phyloP scores from a whole-genome alignment of 64 coral and sea anemone genomes.

The Cladopsammia gracilis region DNA sequence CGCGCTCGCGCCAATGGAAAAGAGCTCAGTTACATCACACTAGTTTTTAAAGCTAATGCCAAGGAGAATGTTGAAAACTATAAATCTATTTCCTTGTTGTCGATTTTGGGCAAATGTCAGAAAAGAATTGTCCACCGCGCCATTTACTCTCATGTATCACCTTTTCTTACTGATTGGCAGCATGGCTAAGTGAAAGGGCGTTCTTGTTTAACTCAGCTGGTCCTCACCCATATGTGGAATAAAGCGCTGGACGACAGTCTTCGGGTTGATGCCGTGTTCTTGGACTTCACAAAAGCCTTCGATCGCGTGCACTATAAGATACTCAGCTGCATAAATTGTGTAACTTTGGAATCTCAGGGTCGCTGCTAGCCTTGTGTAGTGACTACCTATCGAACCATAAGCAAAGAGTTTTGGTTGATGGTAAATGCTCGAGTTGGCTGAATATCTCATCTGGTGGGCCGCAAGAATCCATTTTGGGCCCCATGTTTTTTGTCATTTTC shows the following conservation, averaged over 20 bases:
- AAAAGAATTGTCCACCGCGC: background rate
- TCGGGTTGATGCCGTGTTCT: conserved; percentile 20
- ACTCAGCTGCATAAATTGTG: conserved; percentile 51
- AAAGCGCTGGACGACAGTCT: background rate
- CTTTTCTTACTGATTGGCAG: conserved; percentile 5
- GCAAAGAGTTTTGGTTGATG: conserved; percentile 48
- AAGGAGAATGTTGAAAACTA: conserved; percentile 11
- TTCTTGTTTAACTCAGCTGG: conserved; percentile 36
- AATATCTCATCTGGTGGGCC: conserved; percentile 15
- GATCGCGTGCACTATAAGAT: conserved; percentile 30
- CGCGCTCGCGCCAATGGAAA: too few species aligned
- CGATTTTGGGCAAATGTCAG: conserved; percentile 9
- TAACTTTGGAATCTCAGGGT: conserved; percentile 47
- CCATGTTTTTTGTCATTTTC: conserved; percentile 40
- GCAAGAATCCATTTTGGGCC: conserved; percentile 27
- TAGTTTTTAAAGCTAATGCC: conserved; percentile 10
- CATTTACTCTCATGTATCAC: conserved; percentile 2
- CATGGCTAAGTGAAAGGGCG: conserved; percentile 20
- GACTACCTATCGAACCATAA: conserved; percentile 23
- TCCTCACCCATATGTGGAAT: background rate
- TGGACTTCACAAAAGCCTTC: conserved; percentile 51
- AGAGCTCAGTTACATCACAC: background rate
- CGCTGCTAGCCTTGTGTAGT: conserved; percentile 3
- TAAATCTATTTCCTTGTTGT: background rate
- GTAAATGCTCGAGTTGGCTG: conserved; percentile 16